phyloP scores from a whole-genome alignment of 2,113 vertebrate species.

The Colius striatus region DNA sequence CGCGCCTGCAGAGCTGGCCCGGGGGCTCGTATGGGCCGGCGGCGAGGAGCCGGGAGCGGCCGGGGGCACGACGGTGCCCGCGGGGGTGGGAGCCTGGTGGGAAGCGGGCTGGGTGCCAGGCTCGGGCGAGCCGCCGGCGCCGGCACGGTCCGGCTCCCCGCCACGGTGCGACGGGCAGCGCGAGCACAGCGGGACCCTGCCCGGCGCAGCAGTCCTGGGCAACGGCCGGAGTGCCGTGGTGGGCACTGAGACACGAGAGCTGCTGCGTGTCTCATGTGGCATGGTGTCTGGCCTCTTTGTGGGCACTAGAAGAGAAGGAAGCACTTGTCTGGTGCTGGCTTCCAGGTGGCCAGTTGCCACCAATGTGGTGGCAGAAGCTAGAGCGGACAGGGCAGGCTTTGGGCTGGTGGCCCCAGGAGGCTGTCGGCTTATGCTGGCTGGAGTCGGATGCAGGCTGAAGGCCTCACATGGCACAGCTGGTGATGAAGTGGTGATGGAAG shows the following conservation, averaged over 20 bases:
- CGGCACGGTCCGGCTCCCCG: neutral
- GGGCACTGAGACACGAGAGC: neutral
- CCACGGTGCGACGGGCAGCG: neutral
- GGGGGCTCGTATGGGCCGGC: rapidly evolving
- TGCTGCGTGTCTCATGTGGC: neutral
- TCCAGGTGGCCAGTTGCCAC: neutral
- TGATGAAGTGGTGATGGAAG: neutral
- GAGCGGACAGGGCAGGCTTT: neutral
- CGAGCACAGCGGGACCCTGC: neutral
- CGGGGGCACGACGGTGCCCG: neutral
- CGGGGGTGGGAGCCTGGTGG: rapidly evolving
- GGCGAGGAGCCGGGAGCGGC: rapidly evolving
- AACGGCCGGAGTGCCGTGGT: rapidly evolving
- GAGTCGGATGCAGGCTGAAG: neutral
- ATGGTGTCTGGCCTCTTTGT: neutral
- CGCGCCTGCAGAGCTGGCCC: rapidly evolving
- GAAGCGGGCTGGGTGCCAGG: neutral
- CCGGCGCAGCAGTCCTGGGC: neutral
- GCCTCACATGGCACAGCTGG: neutral
- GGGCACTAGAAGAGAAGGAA: neutral
- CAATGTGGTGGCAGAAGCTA: rapidly evolving
- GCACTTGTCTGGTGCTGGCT: neutral
- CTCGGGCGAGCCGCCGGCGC: rapidly evolving
- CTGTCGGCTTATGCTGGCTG: neutral
- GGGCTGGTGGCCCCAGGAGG: neutral